A percentile compares a stretch with the other conserved stretches of the same genome.
phyloP scores from a whole-genome alignment of 1,140 invertebrate species.

The Drosophila asahinai region DNA sequence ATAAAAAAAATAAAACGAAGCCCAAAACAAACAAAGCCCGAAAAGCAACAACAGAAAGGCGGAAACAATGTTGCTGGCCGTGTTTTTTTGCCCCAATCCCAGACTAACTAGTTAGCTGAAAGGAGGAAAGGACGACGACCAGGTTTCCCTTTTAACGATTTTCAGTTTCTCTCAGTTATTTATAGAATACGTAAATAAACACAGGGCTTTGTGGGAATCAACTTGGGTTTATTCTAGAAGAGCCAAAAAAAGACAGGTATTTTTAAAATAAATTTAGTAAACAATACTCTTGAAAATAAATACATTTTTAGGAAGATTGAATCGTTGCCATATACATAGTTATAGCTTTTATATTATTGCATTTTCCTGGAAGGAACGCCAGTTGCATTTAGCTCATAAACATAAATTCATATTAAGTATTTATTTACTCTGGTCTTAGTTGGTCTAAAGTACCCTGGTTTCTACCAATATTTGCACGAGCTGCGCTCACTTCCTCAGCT shows the following conservation, averaged over 20 bases:
- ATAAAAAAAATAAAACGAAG: conserved; percentile 51
- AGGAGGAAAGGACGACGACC: conserved; percentile 11
- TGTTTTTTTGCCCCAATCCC: conserved; percentile 34
- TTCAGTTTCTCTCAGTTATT: conserved; percentile 1
- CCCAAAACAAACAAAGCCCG: conserved; percentile 62
- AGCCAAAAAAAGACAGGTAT: no score
- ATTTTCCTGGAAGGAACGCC: no score
- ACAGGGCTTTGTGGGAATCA: background rate
- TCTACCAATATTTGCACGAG: conserved; percentile 3
- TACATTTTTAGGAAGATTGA: background rate
- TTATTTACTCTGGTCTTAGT: background rate
- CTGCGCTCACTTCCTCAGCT: background rate
- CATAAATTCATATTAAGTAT: background rate
- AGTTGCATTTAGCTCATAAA: no score
- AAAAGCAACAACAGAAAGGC: conserved; percentile 43
- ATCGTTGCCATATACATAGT: background rate
- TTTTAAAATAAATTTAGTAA: no score
- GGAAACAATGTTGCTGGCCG: conserved; percentile 67
- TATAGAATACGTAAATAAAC: conserved; percentile 21
- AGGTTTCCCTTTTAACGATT: conserved; percentile 28
- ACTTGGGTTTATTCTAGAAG: background rate
- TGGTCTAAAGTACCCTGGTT: conserved; percentile 16
- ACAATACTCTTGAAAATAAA: background rate
- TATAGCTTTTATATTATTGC: no score
- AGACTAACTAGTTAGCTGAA: conserved; percentile 30